Evolutionary conservation across 2,113 vertebrate species (phyloP).

Genomic region (Oncorhynchus keta): DNA sequence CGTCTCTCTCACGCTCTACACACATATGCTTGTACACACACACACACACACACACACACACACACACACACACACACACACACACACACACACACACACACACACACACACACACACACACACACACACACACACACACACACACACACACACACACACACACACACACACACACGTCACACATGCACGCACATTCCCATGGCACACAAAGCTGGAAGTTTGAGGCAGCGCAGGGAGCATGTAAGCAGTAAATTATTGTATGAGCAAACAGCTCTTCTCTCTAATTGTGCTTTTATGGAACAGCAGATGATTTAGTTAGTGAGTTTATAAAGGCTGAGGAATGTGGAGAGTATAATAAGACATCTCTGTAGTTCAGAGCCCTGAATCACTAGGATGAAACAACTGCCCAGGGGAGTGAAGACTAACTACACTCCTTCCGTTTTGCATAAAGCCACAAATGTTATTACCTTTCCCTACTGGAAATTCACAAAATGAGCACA

Average conservation of each 20-base stretch:
- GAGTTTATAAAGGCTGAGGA: not conserved
- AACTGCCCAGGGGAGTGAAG: not conserved
- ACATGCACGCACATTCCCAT: not conserved
- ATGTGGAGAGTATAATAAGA: not conserved
- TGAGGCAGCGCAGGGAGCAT: not conserved
- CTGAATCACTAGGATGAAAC: constrained; percentile 7
- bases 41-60: not conserved
- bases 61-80: not conserved
- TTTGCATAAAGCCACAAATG: not conserved
- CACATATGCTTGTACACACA: constrained; percentile 4
- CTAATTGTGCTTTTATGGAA: not conserved
- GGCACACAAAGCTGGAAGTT: not conserved
- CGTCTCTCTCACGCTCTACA: not conserved
- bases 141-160: constrained; percentile 3
- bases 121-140: constrained; percentile 3
- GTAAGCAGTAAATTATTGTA: not conserved
- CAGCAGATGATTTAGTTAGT: not conserved
- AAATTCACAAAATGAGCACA: too few relatives aligned
- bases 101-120: constrained; percentile 3
- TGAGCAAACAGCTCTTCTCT: not conserved
- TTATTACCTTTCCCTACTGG: too few relatives aligned
- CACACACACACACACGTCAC: not conserved
- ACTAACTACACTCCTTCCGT: not conserved
- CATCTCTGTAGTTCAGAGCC: too few relatives aligned
- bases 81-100: not conserved